phyloP scores from a whole-genome alignment of 2,113 vertebrate genomes.

The Atlantisia rogersi region DNA sequence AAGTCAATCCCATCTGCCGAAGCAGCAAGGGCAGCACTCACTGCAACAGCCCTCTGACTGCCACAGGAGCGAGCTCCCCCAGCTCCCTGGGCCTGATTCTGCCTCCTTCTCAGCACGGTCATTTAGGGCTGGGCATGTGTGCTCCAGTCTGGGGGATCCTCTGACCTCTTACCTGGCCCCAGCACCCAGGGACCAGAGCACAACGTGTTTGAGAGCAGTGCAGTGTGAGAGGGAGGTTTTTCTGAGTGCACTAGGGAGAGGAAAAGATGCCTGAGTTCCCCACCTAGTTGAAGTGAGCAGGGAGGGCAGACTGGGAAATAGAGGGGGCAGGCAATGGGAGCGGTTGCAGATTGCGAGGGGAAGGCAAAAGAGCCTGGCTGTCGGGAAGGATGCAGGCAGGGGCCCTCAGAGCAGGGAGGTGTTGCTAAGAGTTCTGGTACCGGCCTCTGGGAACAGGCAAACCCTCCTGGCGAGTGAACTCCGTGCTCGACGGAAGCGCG shows the following conservation, averaged over 20 bases:
- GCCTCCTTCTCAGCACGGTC: accelerated
- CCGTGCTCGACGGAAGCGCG: background rate
- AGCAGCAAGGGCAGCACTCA: background rate
- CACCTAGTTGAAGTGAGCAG: background rate
- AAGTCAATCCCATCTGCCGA: background rate
- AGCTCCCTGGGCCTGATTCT: background rate
- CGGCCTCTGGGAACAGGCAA: background rate
- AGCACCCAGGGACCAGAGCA: background rate
- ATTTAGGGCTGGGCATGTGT: background rate
- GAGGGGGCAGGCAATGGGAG: background rate
- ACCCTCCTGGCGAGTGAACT: background rate
- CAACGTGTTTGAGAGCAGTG: background rate
- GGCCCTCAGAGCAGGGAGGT: background rate
- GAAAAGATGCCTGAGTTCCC: background rate
- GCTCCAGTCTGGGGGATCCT: background rate
- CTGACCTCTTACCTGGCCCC: background rate
- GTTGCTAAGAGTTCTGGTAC: background rate
- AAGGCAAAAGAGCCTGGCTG: background rate
- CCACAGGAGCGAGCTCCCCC: background rate
- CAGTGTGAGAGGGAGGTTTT: background rate
- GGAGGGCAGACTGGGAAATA: background rate
- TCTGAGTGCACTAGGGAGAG: background rate
- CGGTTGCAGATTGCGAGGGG: background rate
- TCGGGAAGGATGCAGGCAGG: background rate
- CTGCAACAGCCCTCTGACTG: background rate